Evolutionary conservation across 2,888 invertebrate species (phyloP).

Genomic region (Electrophaes corylata): DNA sequence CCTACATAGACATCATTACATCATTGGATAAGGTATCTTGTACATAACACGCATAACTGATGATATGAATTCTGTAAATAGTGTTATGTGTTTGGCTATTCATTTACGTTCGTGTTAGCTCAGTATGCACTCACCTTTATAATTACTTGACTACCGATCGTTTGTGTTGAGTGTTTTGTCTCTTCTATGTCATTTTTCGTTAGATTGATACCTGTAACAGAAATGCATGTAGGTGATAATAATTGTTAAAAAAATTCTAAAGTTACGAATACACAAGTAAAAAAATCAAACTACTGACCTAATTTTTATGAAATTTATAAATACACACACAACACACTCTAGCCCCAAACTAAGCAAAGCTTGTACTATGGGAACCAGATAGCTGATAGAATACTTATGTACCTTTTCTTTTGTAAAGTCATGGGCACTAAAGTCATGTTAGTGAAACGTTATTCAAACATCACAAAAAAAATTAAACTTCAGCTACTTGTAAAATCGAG

Average conservation of each 20-base stretch:
- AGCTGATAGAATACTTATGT: no score
- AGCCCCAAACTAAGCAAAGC: no score
- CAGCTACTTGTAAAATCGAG: no score
- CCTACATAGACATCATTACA: conserved; percentile 17
- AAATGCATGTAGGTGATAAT: not conserved
- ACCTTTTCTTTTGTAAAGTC: no score
- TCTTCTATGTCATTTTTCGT: conserved; percentile 78
- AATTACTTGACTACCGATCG: conserved; percentile 70
- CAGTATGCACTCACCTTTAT: conserved; percentile 64
- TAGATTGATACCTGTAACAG: conserved; percentile 79
- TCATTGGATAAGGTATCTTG: conserved; percentile 21
- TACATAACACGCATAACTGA: conserved; percentile 9
- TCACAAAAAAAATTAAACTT: no score
- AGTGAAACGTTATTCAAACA: no score
- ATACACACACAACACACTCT: no score
- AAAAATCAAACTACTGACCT: no score
- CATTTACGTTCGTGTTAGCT: not conserved
- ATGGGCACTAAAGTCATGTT: no score
- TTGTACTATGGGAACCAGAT: no score
- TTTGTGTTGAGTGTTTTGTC: conserved; percentile 50
- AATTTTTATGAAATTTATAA: no score
- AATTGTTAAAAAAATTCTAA: not conserved
- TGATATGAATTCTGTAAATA: conserved; percentile 24
- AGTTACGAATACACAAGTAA: no score
- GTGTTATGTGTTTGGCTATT: not conserved